These are phyloP conservation scores for Lepidurus couesii DNA, from an alignment of 1,140 invertebrate species.

Conservation along the genomic window DNA sequence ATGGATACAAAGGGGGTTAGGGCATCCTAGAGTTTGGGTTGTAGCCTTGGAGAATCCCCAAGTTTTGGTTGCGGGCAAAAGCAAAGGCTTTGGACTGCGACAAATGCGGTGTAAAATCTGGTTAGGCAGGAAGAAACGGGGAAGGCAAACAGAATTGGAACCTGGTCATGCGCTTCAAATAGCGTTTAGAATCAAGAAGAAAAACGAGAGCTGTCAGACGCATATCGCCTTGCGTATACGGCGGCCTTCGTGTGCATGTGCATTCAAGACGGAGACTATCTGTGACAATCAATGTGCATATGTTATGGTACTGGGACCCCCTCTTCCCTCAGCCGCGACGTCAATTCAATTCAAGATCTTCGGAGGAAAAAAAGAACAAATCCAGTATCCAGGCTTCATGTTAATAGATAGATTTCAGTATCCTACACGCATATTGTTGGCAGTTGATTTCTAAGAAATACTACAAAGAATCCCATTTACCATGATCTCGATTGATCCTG, in stretches of 20 bases:
- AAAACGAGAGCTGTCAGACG: conserved; percentile 10
- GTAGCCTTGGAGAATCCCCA: too few species aligned
- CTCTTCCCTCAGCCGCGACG: neutral
- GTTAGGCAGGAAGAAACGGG: neutral
- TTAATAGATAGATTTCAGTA: too few species aligned
- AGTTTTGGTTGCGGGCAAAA: too few species aligned
- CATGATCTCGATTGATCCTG: too few species aligned
- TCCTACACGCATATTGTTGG: too few species aligned
- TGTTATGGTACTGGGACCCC: neutral
- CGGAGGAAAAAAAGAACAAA: too few species aligned
- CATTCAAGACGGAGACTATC: neutral
- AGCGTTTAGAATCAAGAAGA: neutral
- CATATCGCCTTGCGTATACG: neutral
- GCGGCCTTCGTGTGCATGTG: neutral
- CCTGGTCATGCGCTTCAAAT: conserved; percentile 9
- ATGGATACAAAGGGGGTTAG: too few species aligned
- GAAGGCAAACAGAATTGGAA: neutral
- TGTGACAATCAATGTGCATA: conserved; percentile 14
- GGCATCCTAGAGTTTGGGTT: too few species aligned
- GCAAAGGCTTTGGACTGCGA: neutral
- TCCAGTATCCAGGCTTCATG: too few species aligned
- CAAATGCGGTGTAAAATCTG: conserved; percentile 2
- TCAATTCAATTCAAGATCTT: neutral
- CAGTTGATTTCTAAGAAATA: too few species aligned
- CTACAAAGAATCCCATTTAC: too few species aligned